Evolutionary conservation across 2,113 vertebrate species (phyloP).

Genomic region (Thamnaconus septentrionalis): DNA sequence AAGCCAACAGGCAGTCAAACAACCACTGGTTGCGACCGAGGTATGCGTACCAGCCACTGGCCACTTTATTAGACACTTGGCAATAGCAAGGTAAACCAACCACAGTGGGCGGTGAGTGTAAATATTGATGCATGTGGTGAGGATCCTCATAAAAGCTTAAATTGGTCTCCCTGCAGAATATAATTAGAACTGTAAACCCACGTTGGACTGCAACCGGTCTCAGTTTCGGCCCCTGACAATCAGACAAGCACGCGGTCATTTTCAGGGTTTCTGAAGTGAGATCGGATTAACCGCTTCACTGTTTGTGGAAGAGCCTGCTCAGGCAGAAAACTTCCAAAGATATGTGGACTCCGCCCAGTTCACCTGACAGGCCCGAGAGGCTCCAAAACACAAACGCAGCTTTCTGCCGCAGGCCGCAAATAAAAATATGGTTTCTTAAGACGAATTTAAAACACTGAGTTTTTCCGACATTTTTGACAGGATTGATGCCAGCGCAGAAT

Average conservation of each 20-base stretch:
- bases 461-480: slow-evolving; percentile 4
- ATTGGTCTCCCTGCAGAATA: no score
- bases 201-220: no score
- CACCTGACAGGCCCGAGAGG: slow-evolving; percentile 1
- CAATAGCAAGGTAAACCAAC: no score
- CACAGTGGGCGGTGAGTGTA: no score
- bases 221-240: background rate
- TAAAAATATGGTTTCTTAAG: background rate
- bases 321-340: slow-evolving; percentile 11
- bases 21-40: no score
- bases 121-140: no score
- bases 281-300: background rate
- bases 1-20: no score
- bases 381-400: background rate
- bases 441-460: background rate
- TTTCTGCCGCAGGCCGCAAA: background rate
- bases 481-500: background rate
- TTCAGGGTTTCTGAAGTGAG: background rate
- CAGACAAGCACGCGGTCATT: background rate
- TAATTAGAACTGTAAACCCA: no score
- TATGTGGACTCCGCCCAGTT: slow-evolving; percentile 24
- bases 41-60: no score
- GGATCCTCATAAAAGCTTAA: no score
- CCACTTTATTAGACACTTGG: no score
- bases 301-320: slow-evolving; percentile 32